These are phyloP conservation scores for Diadumene lineata DNA, from an alignment of 92 coral and sea anemone species.

Conservation along the genomic window DNA sequence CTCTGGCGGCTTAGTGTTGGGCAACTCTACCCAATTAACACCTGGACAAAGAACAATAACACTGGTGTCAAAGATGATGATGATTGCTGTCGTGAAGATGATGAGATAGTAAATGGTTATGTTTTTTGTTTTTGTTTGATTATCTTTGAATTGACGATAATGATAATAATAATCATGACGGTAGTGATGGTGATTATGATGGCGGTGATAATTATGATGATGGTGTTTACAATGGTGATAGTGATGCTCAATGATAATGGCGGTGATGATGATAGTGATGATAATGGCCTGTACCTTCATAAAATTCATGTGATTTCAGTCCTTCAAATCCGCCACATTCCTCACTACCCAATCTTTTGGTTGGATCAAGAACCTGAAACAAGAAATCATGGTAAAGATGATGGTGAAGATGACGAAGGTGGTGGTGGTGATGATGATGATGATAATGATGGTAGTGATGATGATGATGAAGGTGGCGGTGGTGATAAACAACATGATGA, in stretches of 20 bases:
- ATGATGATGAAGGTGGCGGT: not conserved
- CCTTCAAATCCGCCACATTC: conserved; percentile 86
- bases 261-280: not conserved
- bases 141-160: no score
- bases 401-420: not conserved
- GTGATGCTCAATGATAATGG: not conserved
- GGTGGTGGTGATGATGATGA: not conserved
- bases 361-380: conserved; percentile 85
- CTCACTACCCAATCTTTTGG: conserved; percentile 92
- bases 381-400: not conserved
- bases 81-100: no score
- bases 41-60: conserved; percentile 42
- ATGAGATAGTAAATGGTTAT: no score
- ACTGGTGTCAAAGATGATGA: no score
- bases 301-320: conserved; percentile 71
- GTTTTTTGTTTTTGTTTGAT: no score
- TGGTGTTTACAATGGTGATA: not conserved
- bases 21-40: conserved; percentile 80
- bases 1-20: conserved; percentile 82
- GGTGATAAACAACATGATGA: not conserved
- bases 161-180: no score
- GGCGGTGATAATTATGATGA: not conserved
- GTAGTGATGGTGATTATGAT: no score
- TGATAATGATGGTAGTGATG: not conserved
- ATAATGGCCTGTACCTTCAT: conserved; percentile 72